Evolutionary conservation across 2,113 vertebrate species (phyloP), one percentile per base, ranked within the genome.

Genomic region (Gracilinanus agilis): DNA sequence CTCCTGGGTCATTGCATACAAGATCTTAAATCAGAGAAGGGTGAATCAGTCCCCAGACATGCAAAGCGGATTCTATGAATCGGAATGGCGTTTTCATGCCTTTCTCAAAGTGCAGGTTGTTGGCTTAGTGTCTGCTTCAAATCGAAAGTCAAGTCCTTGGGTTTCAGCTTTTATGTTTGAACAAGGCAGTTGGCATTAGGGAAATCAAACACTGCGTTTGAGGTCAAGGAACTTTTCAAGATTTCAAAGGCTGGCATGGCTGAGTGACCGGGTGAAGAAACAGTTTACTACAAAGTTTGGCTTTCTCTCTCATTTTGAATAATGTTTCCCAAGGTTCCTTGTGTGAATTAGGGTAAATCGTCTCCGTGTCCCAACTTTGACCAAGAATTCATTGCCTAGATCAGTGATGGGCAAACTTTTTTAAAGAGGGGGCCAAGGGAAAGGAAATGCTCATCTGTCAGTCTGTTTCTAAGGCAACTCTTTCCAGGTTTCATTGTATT

Each of bases 11-110:
- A 91, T 91, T 92, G 95, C 54, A 95, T 90, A 75, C 91, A 67
- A 91, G 2, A 53, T 95, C 90, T 92, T 96, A 5, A 96, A 93
- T 95, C 92, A 91, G 29, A 91, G 93, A 88, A 91, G 93, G 96
- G 29, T 56, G 95, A 54, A 75, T 92, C 24, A 54, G 54, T 95
- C 53, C 93, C 95, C 67, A 95, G 95, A 94, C 53, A 94, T 93
- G 23, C 53, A 53, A 4, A 11, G 4, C 3, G 89, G 93, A 89
- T 96, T 25, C 24, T 27, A 88, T 61, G 94, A 54, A 96, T 95
- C 90, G 93, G 27, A 91, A 90, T 67, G 56, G 49, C 90, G 55
- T 67, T 55, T 24, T 92, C 24, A n/a, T 49, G 53, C 89, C 83
- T 91, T 95, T 95, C 92, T 90, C 91, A 94, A 58, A 93, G 44